Conservation (phyloP, 2,797 vertebrate species). For the Bradypus variegatus region DNA sequence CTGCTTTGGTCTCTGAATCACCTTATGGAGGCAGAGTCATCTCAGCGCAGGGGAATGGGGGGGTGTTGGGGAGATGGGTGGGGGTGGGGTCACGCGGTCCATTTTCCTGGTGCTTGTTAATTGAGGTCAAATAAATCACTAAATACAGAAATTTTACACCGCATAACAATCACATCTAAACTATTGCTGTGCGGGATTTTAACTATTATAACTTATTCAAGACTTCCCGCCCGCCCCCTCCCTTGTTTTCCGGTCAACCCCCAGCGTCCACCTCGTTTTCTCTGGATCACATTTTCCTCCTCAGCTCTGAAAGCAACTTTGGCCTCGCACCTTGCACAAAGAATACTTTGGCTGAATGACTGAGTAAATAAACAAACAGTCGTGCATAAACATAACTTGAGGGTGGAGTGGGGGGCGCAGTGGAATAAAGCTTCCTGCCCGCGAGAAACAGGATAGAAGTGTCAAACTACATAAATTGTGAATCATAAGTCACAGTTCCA, state of each 20-base stretch:
- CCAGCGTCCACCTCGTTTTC: neutral
- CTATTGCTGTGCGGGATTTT: neutral
- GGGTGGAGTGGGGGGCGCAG: neutral
- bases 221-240: neutral
- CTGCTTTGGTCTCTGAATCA: slow-evolving; percentile 32
- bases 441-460: neutral
- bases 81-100: slow-evolving; percentile 5
- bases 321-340: neutral
- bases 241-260: neutral
- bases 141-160: neutral
- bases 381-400: neutral
- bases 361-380: slow-evolving; percentile 30
- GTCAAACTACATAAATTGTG: neutral
- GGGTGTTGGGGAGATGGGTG: too few relatives aligned
- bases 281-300: neutral
- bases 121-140: neutral
- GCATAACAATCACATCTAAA: neutral
- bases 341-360: neutral
- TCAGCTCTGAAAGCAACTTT: neutral
- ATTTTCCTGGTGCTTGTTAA: slow-evolving; percentile 30
- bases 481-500: slow-evolving; percentile 3
- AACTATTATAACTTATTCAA: slow-evolving; percentile 28
- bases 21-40: neutral
- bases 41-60: neutral
- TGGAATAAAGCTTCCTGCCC: neutral